Base-by-base conservation (phyloP, 2,888 invertebrate genomes). In the Steinernema scapterisci region DNA sequence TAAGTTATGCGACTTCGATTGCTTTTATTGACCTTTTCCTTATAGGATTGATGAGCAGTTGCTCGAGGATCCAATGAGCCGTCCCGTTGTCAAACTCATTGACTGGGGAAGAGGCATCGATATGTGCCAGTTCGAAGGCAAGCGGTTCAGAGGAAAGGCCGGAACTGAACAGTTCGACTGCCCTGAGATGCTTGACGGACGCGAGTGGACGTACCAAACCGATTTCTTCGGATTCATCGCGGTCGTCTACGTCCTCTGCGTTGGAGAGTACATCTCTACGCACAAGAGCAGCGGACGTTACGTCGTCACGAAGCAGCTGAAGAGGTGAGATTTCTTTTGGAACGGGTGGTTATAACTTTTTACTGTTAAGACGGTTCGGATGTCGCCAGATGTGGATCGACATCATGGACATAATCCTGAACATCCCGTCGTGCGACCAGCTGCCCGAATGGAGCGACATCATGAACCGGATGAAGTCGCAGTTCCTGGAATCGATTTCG, bases 101-200 rank as follows among this genome's bases (percentile, higher is more conserved):
- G 97, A 97, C 89, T 94, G 94, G 89, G 97, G 97, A 44, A 93
- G 94, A 86, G 92, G 94, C 81, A 95, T 97, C 87, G 97, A 97
- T 88, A 93, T 96, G 93, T 91, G 91, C 70, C 89, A 93, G 90
- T 74, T 78, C 43, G 70, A 51, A 0, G 92, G 79, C 93, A 93
- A 44, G 38, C 75, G 74, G n/a, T 88, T 89, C 77, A 84, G 82
- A 45, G 88, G 89, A 82, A 91, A 91, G 87, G 78, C 92, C 93
- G 84, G 92, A 13, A 90, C 90, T 1, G 83, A 87, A 44, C 87
- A 87, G 45, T 90, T 90, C 80, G 88, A 89, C 77, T 90, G 90
- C 78, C 88, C 93, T 72, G 96, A 97, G 90, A 97, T 97, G 95
- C 73, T 79, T 77, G 94, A 94, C 84, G 91, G 92, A 54, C 91